Percentiles rank a stretch among this genome's conserved stretches.
phyloP scores from a whole-genome alignment of 2,888 invertebrate genomes.

The Pteria penguin region DNA sequence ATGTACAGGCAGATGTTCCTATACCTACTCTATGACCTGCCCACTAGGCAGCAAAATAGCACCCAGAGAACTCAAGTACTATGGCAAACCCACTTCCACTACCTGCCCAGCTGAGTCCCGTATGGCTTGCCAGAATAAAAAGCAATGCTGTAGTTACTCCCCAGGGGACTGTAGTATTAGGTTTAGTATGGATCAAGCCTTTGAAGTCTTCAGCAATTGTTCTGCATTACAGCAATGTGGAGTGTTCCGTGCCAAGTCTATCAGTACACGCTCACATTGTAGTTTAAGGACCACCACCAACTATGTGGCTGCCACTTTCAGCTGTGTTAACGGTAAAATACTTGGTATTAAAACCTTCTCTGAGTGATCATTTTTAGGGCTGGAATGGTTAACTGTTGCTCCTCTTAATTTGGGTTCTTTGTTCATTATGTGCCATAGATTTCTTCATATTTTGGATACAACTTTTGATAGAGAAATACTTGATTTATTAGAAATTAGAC shows the following conservation, averaged over 20 bases:
- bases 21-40: constrained; percentile 55
- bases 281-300: constrained; percentile 22
- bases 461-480: no score
- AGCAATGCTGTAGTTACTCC: constrained; percentile 49
- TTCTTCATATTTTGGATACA: not conserved
- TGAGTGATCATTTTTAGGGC: no score
- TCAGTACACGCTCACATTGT: constrained; percentile 15
- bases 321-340: constrained; percentile 30
- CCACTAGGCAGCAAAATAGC: constrained; percentile 54
- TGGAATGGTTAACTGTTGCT: no score
- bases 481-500: no score
- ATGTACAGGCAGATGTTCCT: constrained; percentile 37
- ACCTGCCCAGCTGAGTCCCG: constrained; percentile 42
- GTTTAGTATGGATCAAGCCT: constrained; percentile 43
- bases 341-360: no score
- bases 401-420: not conserved
- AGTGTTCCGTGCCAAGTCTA: constrained; percentile 52
- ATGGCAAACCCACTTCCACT: constrained; percentile 49
- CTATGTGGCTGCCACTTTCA: constrained; percentile 40
- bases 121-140: constrained; percentile 42
- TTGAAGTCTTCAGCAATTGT: constrained; percentile 50
- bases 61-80: constrained; percentile 50
- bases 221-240: constrained; percentile 55
- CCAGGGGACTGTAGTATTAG: constrained; percentile 54
- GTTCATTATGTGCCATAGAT: not conserved